A percentile compares a stretch with the other conserved stretches of the same genome.
These are phyloP conservation scores for Ceratina calcarata DNA, from an alignment of 1,140 invertebrate genomes.

Conservation along the genomic window DNA sequence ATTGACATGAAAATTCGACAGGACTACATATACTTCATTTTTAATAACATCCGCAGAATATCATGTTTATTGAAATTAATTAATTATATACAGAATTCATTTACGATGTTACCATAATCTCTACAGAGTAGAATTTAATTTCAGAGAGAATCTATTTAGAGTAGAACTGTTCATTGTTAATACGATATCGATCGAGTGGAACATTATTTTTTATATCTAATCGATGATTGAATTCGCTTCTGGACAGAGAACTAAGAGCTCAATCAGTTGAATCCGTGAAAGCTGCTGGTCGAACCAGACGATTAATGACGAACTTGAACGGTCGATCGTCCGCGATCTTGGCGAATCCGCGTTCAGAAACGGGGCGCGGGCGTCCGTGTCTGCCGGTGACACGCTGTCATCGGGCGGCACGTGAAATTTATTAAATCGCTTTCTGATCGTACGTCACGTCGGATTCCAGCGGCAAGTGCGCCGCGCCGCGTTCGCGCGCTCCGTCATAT, in stretches of 20 bases:
- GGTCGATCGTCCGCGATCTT: constrained; percentile 40
- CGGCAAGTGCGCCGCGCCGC: constrained; percentile 15
- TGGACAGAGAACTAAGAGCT: not conserved
- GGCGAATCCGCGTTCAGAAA: constrained; percentile 19
- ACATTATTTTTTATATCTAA: too few relatives aligned
- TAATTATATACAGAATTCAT: too few relatives aligned
- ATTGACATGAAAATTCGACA: too few relatives aligned
- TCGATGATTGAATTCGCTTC: not conserved
- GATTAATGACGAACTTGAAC: constrained; percentile 38
- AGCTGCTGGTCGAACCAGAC: not conserved
- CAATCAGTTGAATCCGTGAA: not conserved
- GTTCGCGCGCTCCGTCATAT: constrained; percentile 16
- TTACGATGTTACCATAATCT: too few relatives aligned
- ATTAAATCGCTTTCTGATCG: constrained; percentile 50
- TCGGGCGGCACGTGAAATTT: constrained; percentile 32
- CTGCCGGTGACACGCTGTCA: not conserved
- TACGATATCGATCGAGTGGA: too few relatives aligned
- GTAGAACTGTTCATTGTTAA: too few relatives aligned
- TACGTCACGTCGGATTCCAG: constrained; percentile 19
- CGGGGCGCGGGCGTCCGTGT: not conserved
- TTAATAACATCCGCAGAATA: too few relatives aligned
- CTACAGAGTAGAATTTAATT: too few relatives aligned
- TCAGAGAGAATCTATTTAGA: too few relatives aligned
- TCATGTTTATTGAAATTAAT: too few relatives aligned
- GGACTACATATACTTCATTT: too few relatives aligned